Percentiles rank a stretch among this genome's conserved stretches.
phyloP scores from a whole-genome alignment of 2,888 invertebrate species.

The Agrotis puta region DNA sequence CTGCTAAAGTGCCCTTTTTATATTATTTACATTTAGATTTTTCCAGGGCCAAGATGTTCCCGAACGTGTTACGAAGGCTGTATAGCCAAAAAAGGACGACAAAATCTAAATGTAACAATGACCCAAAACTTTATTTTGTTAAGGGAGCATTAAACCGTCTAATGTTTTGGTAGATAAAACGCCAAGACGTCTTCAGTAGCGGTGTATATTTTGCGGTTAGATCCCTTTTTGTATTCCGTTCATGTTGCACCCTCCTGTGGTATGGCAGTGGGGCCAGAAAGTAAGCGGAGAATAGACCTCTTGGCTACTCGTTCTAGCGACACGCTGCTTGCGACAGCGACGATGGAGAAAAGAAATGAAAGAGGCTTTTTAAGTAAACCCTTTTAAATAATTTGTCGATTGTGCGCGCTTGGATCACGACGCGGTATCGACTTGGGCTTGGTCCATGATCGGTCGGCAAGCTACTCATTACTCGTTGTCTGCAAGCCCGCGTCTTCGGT shows the following conservation, averaged over 20 bases:
- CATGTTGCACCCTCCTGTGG: slow-evolving; percentile 19
- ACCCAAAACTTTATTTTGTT: neutral
- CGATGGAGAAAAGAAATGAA: too few relatives aligned
- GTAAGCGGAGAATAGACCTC: slow-evolving; percentile 6
- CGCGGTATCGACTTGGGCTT: too few relatives aligned
- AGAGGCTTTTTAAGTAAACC: too few relatives aligned
- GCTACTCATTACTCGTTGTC: too few relatives aligned
- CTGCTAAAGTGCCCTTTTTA: too few relatives aligned
- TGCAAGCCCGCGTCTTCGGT: too few relatives aligned
- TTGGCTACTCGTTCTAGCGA: too few relatives aligned
- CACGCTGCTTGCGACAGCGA: too few relatives aligned
- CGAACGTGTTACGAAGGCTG: too few relatives aligned
- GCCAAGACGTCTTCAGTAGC: slow-evolving; percentile 34
- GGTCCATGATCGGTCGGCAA: too few relatives aligned
- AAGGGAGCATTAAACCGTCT: slow-evolving; percentile 2
- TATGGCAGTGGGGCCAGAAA: slow-evolving; percentile 29
- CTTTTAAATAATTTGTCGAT: too few relatives aligned
- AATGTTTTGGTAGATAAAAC: slow-evolving; percentile 50
- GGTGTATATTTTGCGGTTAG: slow-evolving; percentile 29
- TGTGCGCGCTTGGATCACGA: too few relatives aligned
- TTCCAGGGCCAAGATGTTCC: neutral
- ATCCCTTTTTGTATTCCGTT: slow-evolving; percentile 42
- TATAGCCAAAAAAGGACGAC: neutral
- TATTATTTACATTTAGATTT: neutral
- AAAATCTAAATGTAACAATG: slow-evolving; percentile 5